Percentiles rank a stretch among this genome's conserved stretches.
These are phyloP conservation scores for Tipula vernalis DNA, from an alignment of 2,888 invertebrate species.

Conservation along the genomic window DNA sequence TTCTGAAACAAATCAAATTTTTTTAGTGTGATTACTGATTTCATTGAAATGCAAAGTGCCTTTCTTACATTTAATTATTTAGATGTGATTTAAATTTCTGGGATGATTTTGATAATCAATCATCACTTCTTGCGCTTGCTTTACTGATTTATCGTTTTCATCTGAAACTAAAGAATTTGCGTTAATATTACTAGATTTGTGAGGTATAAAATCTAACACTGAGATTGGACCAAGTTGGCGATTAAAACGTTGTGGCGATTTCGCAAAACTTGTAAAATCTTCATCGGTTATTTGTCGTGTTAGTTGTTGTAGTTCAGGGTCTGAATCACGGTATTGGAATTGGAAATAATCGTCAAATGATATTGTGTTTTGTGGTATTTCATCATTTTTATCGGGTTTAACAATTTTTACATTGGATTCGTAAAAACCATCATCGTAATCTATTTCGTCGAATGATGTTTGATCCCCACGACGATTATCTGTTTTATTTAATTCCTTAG, in stretches of 20 bases:
- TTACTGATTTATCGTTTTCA: not conserved
- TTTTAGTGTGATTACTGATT: not conserved
- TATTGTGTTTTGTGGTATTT: not conserved
- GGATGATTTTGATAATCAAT: not conserved
- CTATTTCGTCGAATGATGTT: not conserved
- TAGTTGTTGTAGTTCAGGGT: not conserved
- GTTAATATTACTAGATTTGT: not conserved
- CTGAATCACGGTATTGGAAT: not conserved
- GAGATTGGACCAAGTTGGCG: not conserved
- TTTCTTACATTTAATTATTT: not conserved
- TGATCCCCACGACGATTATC: not conserved
- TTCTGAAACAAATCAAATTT: not conserved
- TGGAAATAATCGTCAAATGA: not conserved
- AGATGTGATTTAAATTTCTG: not conserved
- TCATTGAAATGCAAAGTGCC: not conserved
- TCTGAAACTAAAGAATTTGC: not conserved
- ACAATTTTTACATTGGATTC: not conserved
- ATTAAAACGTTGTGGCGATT: not conserved
- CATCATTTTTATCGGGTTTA: not conserved
- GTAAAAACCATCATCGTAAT: not conserved
- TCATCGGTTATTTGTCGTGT: not conserved
- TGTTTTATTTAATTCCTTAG: not conserved
- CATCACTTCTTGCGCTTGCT: not conserved
- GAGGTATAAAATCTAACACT: not conserved
- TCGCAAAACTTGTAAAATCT: not conserved